phyloP scores from a whole-genome alignment of 2,113 vertebrate genomes.

The Xerus inauris region DNA sequence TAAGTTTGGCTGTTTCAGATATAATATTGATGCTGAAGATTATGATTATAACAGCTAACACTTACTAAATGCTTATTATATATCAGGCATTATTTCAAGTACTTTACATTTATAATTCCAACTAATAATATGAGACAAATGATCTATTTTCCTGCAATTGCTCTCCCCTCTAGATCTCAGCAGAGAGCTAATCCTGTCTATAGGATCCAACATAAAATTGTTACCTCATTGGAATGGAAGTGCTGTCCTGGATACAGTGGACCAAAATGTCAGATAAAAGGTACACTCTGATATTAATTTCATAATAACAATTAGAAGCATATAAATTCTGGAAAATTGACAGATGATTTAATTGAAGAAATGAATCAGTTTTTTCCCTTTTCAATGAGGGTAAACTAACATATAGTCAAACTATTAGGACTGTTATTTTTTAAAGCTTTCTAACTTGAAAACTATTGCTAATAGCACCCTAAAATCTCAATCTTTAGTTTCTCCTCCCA shows the following conservation, averaged over 20 bases:
- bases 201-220: slow-evolving; percentile 88
- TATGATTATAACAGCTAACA: neutral
- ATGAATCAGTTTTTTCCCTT: neutral
- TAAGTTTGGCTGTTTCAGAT: neutral
- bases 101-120: slow-evolving; percentile 2
- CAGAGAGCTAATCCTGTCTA: slow-evolving; percentile 82
- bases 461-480: neutral
- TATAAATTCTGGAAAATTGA: neutral
- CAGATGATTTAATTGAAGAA: neutral
- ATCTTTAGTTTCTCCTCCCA: neutral
- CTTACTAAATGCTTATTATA: neutral
- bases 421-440: slow-evolving; percentile 23
- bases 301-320: neutral
- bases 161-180: slow-evolving; percentile 82
- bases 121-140: slow-evolving; percentile 29
- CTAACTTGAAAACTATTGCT: neutral
- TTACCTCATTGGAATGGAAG: slow-evolving; percentile 89
- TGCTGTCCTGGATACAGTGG: slow-evolving; percentile 89
- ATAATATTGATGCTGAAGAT: slow-evolving; percentile 40
- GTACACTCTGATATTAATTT: slow-evolving; percentile 67
- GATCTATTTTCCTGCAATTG: slow-evolving; percentile 43
- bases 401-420: neutral
- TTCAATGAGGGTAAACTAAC: neutral
- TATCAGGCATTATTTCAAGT: neutral
- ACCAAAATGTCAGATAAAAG: slow-evolving; percentile 83